Conservation (phyloP, 35 echinoderm and acorn worm genomes). For the Lytechinus variegatus region DNA sequence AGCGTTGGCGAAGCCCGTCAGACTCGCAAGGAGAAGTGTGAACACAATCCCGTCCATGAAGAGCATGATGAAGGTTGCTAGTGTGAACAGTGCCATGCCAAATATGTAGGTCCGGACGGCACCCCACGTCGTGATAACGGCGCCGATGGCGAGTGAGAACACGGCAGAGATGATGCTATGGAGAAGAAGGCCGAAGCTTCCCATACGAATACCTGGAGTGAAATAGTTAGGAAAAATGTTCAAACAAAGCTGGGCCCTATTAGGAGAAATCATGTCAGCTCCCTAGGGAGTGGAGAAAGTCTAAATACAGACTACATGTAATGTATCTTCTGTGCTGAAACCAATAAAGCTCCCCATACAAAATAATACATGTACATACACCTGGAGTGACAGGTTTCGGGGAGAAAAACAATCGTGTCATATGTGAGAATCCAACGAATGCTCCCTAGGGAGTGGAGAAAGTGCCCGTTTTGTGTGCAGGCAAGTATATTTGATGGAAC, state of each 20-base stretch:
- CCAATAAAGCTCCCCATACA: too few species aligned
- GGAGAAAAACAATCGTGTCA: too few species aligned
- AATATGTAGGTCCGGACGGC: constrained; percentile 65
- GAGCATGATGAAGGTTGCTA: constrained; percentile 71
- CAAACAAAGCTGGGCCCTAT: neutral
- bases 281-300: too few species aligned
- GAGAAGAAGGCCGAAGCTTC: constrained; percentile 83
- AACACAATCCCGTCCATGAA: constrained; percentile 64
- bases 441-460: too few species aligned
- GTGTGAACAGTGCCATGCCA: constrained; percentile 79
- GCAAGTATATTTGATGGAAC: too few species aligned
- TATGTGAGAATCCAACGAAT: too few species aligned
- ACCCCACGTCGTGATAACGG: constrained; percentile 61
- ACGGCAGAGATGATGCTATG: constrained; percentile 81
- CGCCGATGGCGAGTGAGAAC: constrained; percentile 70
- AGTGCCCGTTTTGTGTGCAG: too few species aligned
- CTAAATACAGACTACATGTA: too few species aligned
- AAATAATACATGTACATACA: too few species aligned
- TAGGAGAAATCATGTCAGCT: neutral
- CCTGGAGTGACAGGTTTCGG: too few species aligned
- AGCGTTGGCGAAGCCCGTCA: constrained; percentile 87
- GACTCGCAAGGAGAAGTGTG: constrained; percentile 71
- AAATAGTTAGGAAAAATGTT: neutral
- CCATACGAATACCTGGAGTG: constrained; percentile 86
- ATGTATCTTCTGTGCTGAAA: too few species aligned